These are phyloP conservation scores for Lethenteron reissneri DNA, from an alignment of 2,113 vertebrate genomes.

Conservation along the genomic window DNA sequence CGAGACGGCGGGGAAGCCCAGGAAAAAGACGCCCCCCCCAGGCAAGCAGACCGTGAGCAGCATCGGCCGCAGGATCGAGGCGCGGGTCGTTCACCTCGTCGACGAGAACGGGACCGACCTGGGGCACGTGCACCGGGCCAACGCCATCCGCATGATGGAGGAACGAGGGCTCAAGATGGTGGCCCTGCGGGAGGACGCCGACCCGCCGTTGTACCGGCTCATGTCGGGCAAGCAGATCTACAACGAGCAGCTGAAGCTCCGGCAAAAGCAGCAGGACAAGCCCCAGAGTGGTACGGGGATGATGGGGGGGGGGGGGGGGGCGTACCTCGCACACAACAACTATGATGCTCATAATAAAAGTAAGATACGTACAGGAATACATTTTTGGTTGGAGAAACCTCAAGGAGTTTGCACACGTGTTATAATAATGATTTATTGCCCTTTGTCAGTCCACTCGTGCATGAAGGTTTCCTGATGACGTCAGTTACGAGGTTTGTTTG, in stretches of 20 bases:
- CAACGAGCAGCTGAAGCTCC: slow-evolving; percentile 34
- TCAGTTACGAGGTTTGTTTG: too few relatives aligned
- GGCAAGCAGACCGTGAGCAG: slow-evolving; percentile 21
- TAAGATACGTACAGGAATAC: too few relatives aligned
- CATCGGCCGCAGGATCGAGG: slow-evolving; percentile 42
- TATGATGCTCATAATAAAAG: too few relatives aligned
- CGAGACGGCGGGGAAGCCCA: slow-evolving; percentile 11
- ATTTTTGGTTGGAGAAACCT: too few relatives aligned
- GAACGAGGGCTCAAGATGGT: slow-evolving; percentile 40
- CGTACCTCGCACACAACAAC: too few relatives aligned
- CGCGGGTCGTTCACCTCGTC: slow-evolving; percentile 35
- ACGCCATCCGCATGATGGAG: slow-evolving; percentile 45
- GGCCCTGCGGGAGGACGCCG: slow-evolving; percentile 18
- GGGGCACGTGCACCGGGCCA: slow-evolving; percentile 44
- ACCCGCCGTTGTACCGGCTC: slow-evolving; percentile 51
- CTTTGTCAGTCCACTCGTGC: too few relatives aligned
- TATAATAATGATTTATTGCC: too few relatives aligned
- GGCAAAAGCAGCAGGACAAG: slow-evolving; percentile 31
- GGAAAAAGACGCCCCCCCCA: slow-evolving; percentile 18
- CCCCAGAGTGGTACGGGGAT: slow-evolving; percentile 20
- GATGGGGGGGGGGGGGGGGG: too few relatives aligned
- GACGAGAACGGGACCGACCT: slow-evolving; percentile 35
- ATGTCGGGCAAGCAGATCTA: slow-evolving; percentile 63
- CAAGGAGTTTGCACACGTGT: too few relatives aligned
- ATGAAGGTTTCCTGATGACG: too few relatives aligned